Evolutionary conservation across 2,888 invertebrate genomes (phyloP).

Genomic region (Scaptomyza parva): DNA sequence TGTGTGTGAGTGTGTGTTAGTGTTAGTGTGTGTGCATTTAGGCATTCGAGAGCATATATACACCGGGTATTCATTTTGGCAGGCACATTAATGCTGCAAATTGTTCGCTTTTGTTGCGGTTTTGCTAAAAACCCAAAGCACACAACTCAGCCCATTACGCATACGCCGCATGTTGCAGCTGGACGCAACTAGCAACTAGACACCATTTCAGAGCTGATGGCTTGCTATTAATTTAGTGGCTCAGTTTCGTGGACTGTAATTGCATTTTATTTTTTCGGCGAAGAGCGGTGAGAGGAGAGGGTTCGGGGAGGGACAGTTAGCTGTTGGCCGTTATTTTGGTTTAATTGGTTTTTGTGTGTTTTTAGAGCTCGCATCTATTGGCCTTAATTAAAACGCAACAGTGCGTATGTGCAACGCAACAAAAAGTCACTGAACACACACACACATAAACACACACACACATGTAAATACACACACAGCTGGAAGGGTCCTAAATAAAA

Average conservation of each 20-base stretch:
- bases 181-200: neutral
- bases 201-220: slow-evolving; percentile 21
- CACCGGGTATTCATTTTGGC: slow-evolving; percentile 67
- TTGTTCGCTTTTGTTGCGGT: slow-evolving; percentile 78
- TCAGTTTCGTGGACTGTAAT: slow-evolving; percentile 56
- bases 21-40: slow-evolving; percentile 42
- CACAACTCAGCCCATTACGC: slow-evolving; percentile 58
- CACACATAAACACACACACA: slow-evolving; percentile 5
- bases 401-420: slow-evolving; percentile 71
- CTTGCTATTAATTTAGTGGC: slow-evolving; percentile 74
- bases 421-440: slow-evolving; percentile 68
- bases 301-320: slow-evolving; percentile 33
- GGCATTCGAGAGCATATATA: slow-evolving; percentile 48
- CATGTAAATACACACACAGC: slow-evolving; percentile 2
- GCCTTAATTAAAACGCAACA: slow-evolving; percentile 76
- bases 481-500: slow-evolving; percentile 38
- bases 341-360: slow-evolving; percentile 73
- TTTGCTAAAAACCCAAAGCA: slow-evolving; percentile 32
- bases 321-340: slow-evolving; percentile 62
- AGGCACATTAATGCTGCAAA: slow-evolving; percentile 74
- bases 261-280: slow-evolving; percentile 77
- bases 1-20: neutral
- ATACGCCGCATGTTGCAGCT: slow-evolving; percentile 54
- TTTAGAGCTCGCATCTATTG: slow-evolving; percentile 67
- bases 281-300: no score